Percentiles rank a stretch among this genome's conserved stretches.
These are phyloP conservation scores for Martes flavigula DNA, from an alignment of 2,797 vertebrate genomes.

Conservation along the genomic window DNA sequence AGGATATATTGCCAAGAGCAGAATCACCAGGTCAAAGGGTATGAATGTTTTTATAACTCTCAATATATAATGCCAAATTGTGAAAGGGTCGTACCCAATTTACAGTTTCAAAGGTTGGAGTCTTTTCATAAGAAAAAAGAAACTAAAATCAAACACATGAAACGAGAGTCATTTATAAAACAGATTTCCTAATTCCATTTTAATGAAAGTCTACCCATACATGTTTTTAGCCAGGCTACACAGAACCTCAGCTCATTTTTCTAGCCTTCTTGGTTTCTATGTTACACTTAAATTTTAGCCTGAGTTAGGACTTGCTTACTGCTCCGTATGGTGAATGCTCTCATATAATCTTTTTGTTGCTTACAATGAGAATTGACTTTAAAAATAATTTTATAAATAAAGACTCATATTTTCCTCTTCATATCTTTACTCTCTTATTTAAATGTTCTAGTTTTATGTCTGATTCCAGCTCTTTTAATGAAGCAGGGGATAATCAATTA, in stretches of 20 bases:
- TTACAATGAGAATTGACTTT: conserved; percentile 27
- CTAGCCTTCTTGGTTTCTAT: not conserved
- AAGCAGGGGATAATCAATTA: not conserved
- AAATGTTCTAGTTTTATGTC: conserved; percentile 20
- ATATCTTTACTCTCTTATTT: not conserved
- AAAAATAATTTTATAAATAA: conserved; percentile 33
- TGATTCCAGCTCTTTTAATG: not conserved
- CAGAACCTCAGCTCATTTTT: not conserved
- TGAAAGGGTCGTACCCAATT: conserved; percentile 36
- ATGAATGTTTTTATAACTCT: conserved; percentile 52
- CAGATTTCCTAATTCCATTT: conserved; percentile 7
- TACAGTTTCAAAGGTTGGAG: conserved; percentile 42
- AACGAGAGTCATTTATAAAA: conserved; percentile 40
- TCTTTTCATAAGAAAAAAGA: conserved; percentile 32
- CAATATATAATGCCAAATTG: conserved; percentile 37
- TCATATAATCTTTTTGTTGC: conserved; percentile 10
- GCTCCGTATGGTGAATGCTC: not conserved
- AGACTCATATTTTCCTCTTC: not conserved
- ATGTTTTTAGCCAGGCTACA: not conserved
- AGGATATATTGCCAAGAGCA: conserved; percentile 31
- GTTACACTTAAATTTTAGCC: not conserved
- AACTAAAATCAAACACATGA: not conserved
- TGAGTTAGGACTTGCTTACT: not conserved
- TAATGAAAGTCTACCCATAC: not conserved
- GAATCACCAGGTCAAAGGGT: conserved; percentile 53